Conservation (phyloP, 2,888 invertebrate species). For the Mythimna pallens region DNA sequence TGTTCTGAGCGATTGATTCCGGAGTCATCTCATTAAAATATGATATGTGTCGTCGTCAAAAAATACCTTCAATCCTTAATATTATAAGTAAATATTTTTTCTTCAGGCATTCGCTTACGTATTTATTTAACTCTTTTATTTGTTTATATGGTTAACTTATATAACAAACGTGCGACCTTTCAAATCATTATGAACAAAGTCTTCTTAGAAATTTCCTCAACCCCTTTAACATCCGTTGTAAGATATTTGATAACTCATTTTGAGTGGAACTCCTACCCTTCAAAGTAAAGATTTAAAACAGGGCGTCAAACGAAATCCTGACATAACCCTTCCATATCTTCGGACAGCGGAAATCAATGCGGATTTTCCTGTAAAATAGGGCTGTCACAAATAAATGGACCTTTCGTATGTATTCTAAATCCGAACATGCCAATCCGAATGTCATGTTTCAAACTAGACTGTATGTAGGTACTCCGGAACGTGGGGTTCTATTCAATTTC, state of each 20-base stretch:
- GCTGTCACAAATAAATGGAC: constrained; percentile 22
- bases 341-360: constrained; percentile 15
- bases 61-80: too few relatives aligned
- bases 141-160: too few relatives aligned
- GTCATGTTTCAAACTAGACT: not conserved
- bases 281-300: constrained; percentile 8
- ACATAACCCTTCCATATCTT: not conserved
- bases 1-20: too few relatives aligned
- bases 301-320: constrained; percentile 1
- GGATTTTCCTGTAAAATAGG: constrained; percentile 6
- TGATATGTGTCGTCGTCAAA: too few relatives aligned
- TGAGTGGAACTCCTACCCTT: not conserved
- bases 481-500: constrained; percentile 11
- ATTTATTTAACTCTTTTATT: too few relatives aligned
- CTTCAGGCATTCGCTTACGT: too few relatives aligned
- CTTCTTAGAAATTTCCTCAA: too few relatives aligned
- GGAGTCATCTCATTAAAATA: too few relatives aligned
- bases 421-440: constrained; percentile 1
- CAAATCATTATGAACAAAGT: not conserved
- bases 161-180: not conserved
- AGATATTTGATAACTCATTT: not conserved
- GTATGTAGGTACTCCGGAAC: not conserved
- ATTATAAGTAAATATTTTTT: too few relatives aligned
- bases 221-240: not conserved
- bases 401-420: constrained; percentile 2